A percentile compares a stretch with the other conserved stretches of the same genome.
phyloP scores from a whole-genome alignment of 2,888 invertebrate species.

The Ochropleura plecta region DNA sequence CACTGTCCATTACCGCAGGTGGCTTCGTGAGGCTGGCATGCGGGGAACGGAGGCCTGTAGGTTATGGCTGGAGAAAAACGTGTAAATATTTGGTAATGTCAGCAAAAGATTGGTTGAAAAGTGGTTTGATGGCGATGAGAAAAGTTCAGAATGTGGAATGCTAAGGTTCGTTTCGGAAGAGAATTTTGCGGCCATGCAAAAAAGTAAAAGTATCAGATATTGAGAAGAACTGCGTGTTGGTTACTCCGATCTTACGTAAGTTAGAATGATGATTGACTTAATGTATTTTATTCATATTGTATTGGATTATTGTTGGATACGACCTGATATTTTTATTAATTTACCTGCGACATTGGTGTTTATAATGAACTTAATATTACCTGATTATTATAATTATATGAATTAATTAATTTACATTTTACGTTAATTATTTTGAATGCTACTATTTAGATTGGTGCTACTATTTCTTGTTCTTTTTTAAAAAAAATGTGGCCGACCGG shows the following conservation, averaged over 20 bases:
- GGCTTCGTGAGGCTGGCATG: slow-evolving; percentile 91
- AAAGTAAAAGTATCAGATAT: not conserved
- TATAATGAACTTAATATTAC: too few relatives aligned
- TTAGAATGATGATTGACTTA: not conserved
- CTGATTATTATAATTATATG: too few relatives aligned
- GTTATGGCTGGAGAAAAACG: slow-evolving; percentile 65
- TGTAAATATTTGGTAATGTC: not conserved
- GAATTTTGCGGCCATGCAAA: not conserved
- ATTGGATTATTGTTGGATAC: too few relatives aligned
- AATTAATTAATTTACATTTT: too few relatives aligned
- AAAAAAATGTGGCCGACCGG: too few relatives aligned
- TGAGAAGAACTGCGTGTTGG: not conserved
- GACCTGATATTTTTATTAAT: too few relatives aligned
- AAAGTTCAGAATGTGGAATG: not conserved
- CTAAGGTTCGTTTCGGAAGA: not conserved
- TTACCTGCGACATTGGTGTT: too few relatives aligned
- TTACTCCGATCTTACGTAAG: not conserved
- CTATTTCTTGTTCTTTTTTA: too few relatives aligned
- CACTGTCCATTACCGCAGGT: slow-evolving; percentile 98
- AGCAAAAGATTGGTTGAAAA: not conserved
- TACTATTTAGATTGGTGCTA: too few relatives aligned
- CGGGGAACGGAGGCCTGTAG: slow-evolving; percentile 54
- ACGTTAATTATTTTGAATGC: too few relatives aligned
- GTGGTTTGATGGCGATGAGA: not conserved
- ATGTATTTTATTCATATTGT: too few relatives aligned